Conservation (phyloP, 2,113 vertebrate genomes). For the Ptychochromis oligacanthus region DNA sequence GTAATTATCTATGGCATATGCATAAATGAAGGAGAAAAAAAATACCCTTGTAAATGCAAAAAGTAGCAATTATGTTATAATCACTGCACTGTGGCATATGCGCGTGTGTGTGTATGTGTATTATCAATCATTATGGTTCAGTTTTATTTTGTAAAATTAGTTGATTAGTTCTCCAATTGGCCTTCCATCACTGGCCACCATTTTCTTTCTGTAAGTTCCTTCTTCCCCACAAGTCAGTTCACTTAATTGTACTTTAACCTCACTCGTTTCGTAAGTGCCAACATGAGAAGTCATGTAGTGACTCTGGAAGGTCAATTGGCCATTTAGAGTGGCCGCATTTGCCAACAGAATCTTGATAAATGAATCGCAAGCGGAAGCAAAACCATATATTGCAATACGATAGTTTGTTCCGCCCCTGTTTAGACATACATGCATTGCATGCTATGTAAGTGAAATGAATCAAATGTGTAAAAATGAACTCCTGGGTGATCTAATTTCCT, state of each 20-base stretch:
- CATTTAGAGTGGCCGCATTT: not conserved
- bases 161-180: not conserved
- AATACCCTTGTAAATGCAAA: not conserved
- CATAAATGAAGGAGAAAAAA: not conserved
- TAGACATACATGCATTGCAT: not conserved
- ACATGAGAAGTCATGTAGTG: not conserved
- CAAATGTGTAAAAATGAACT: conserved; percentile 49
- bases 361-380: not conserved
- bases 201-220: not conserved
- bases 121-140: not conserved
- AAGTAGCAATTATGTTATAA: not conserved
- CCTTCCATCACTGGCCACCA: not conserved
- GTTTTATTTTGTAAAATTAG: not conserved
- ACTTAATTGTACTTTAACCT: not conserved
- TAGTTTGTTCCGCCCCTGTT: not conserved
- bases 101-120: too few relatives aligned
- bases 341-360: not conserved
- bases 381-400: not conserved
- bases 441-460: not conserved
- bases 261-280: not conserved
- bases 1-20: not conserved
- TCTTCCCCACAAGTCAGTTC: not conserved
- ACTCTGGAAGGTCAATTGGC: not conserved
- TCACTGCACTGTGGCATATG: not conserved
- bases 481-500: conserved; percentile 48